Conservation (phyloP, 2,888 invertebrate genomes). For the Lochmaea crataegi region DNA sequence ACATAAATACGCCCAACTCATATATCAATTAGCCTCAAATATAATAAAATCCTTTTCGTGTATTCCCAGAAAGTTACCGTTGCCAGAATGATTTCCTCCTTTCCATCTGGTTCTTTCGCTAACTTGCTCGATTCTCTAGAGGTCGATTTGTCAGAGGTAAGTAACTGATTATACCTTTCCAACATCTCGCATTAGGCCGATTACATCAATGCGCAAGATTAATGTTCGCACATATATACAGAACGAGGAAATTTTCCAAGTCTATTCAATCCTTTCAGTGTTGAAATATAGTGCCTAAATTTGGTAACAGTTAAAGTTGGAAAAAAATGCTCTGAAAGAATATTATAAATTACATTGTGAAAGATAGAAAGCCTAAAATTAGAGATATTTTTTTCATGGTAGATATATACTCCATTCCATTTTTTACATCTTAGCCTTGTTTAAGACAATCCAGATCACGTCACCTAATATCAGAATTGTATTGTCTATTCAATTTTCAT, state of each 20-base stretch:
- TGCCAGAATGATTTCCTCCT: slow-evolving; percentile 35
- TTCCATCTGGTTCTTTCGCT: slow-evolving; percentile 16
- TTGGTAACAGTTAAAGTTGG: not conserved
- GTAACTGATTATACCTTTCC: slow-evolving; percentile 57
- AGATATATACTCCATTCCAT: too few relatives aligned
- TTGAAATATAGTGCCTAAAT: not conserved
- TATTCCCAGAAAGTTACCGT: slow-evolving; percentile 20
- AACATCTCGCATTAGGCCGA: slow-evolving; percentile 59
- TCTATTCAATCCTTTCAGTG: slow-evolving; percentile 29
- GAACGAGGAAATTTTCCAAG: slow-evolving; percentile 53
- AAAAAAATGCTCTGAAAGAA: not conserved
- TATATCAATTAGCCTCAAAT: slow-evolving; percentile 29
- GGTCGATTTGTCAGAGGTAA: slow-evolving; percentile 58
- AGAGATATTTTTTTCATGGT: too few relatives aligned
- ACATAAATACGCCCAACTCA: slow-evolving; percentile 8
- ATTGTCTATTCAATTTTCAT: too few relatives aligned
- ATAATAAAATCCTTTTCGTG: slow-evolving; percentile 31
- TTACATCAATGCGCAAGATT: slow-evolving; percentile 62
- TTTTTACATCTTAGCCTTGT: too few relatives aligned
- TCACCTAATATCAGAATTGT: too few relatives aligned
- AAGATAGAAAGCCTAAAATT: too few relatives aligned
- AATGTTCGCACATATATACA: slow-evolving; percentile 58
- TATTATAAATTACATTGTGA: too few relatives aligned
- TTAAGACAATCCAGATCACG: too few relatives aligned
- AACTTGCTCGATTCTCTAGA: slow-evolving; percentile 47